A percentile compares a stretch with the other conserved stretches of the same genome.
Conservation (phyloP, 2,113 vertebrate genomes). For the Baryphthengus martii region DNA sequence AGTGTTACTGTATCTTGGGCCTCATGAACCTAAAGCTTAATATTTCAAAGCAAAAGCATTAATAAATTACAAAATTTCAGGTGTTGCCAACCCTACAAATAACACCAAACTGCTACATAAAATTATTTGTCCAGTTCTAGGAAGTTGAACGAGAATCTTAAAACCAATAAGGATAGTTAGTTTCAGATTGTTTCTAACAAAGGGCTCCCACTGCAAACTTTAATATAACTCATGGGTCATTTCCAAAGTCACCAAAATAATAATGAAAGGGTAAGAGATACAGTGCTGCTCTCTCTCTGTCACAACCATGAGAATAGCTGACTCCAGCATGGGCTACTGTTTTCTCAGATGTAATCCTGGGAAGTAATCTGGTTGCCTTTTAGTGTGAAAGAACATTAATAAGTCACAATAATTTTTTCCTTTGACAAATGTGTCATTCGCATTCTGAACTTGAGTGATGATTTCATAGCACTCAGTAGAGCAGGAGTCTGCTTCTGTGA, state of each 20-base stretch:
- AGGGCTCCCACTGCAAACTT: neutral
- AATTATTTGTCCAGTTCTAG: neutral
- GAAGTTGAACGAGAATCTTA: neutral
- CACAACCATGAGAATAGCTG: neutral
- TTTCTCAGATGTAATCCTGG: conserved; percentile 41
- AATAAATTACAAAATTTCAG: neutral
- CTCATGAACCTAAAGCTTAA: neutral
- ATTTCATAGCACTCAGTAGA: conserved; percentile 60
- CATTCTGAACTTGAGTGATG: conserved; percentile 21
- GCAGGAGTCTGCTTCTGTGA: conserved; percentile 32
- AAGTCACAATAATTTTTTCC: conserved; percentile 54
- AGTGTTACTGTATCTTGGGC: neutral
- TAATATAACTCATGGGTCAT: neutral
- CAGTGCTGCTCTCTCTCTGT: neutral
- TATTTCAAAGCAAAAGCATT: neutral
- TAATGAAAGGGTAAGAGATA: neutral
- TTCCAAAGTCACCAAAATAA: conserved; percentile 8
- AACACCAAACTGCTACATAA: neutral
- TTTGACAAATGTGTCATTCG: conserved; percentile 25
- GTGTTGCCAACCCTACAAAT: neutral
- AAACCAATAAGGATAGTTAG: neutral
- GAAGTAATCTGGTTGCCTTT: conserved; percentile 37
- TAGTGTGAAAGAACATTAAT: conserved; percentile 18
- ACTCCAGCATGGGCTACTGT: neutral
- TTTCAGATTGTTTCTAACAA: neutral